Percentiles rank a stretch among this genome's conserved stretches.
Evolutionary conservation across 2,888 invertebrate genomes (phyloP).

Genomic region (Aporophyla nigra): DNA sequence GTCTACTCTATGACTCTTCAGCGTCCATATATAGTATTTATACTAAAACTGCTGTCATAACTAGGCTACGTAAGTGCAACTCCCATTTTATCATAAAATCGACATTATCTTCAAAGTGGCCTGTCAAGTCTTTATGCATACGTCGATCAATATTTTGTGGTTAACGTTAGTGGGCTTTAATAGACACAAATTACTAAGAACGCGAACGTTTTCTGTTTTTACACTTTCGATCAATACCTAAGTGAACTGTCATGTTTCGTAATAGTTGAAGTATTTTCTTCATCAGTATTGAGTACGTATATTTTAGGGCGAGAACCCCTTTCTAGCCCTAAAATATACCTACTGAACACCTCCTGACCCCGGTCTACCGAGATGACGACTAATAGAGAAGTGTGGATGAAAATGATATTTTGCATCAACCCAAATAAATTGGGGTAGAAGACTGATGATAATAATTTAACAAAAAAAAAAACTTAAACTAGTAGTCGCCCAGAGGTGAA

Average conservation of each 20-base stretch:
- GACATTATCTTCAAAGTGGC: constrained; percentile 22
- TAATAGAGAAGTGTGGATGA: too few relatives aligned
- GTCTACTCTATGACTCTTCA: neutral
- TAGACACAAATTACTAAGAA: constrained; percentile 41
- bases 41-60: neutral
- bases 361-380: neutral
- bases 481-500: too few relatives aligned
- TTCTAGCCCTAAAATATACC: too few relatives aligned
- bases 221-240: constrained; percentile 39
- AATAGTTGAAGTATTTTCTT: neutral
- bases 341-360: too few relatives aligned
- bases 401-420: neutral
- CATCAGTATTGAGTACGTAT: too few relatives aligned
- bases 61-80: neutral
- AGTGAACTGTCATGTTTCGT: neutral
- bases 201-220: constrained; percentile 36
- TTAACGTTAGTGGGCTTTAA: constrained; percentile 21
- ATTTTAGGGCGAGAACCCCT: neutral
- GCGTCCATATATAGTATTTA: neutral
- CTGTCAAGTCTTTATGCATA: constrained; percentile 9
- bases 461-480: too few relatives aligned
- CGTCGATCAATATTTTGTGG: constrained; percentile 42
- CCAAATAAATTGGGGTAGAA: neutral
- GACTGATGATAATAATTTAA: neutral
- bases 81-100: constrained; percentile 20